Evolutionary conservation across 2,797 vertebrate species (phyloP).

Genomic region (Hippocampus kuda): DNA sequence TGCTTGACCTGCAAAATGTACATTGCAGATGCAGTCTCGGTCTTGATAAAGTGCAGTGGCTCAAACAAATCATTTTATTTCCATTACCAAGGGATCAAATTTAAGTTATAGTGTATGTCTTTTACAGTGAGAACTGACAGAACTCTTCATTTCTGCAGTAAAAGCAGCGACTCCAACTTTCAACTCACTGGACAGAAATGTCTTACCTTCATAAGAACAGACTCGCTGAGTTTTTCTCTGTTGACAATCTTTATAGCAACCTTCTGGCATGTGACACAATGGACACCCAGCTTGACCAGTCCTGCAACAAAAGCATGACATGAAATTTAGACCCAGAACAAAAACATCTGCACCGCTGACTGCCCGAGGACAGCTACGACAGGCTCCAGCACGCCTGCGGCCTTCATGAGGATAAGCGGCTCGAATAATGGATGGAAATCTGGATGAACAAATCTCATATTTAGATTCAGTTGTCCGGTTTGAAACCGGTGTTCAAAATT

Average conservation of each 20-base stretch:
- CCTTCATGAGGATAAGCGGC: no score
- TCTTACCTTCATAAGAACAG: conserved; percentile 87
- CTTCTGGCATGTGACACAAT: conserved; percentile 89
- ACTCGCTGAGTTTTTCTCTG: conserved; percentile 87
- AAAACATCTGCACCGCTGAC: neutral
- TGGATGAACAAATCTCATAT: neutral
- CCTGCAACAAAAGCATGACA: conserved; percentile 56
- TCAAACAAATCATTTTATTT: no score
- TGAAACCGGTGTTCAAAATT: neutral
- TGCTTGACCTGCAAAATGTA: no score
- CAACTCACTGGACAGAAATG: neutral
- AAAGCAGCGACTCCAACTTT: neutral
- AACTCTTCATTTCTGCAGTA: neutral
- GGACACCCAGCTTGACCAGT: conserved; percentile 82
- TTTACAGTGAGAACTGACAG: neutral
- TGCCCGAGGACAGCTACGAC: no score
- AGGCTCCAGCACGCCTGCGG: no score
- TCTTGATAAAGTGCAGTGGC: no score
- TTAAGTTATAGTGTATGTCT: neutral
- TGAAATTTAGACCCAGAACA: neutral
- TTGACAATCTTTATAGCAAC: conserved; percentile 92
- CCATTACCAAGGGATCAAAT: no score
- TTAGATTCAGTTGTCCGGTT: neutral
- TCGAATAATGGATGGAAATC: no score
- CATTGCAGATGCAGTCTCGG: no score